Conservation (phyloP, 2,113 vertebrate species). For the Eidolon helvum region DNA sequence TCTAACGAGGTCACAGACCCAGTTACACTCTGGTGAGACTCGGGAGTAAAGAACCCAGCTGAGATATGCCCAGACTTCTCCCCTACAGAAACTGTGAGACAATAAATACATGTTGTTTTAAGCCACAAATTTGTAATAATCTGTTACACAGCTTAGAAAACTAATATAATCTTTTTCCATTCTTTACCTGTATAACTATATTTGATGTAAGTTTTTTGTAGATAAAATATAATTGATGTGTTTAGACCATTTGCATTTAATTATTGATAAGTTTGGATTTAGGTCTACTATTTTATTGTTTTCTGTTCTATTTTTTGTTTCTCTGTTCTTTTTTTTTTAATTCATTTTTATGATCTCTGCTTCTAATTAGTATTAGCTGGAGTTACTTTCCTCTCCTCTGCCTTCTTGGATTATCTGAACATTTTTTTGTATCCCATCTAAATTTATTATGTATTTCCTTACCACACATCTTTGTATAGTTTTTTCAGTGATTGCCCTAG, state of each 20-base stretch:
- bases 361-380: background rate
- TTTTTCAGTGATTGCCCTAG: background rate
- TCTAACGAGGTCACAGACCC: background rate
- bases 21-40: background rate
- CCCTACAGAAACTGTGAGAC: background rate
- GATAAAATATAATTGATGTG: background rate
- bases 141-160: background rate
- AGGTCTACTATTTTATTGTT: background rate
- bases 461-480: background rate
- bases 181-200: background rate
- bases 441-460: background rate
- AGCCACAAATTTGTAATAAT: background rate
- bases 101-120: background rate
- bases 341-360: background rate
- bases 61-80: background rate
- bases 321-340: background rate
- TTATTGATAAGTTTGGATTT: background rate
- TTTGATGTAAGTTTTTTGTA: background rate
- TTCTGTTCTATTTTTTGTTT: background rate
- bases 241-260: background rate
- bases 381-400: background rate
- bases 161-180: background rate
- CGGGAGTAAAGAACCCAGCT: background rate
- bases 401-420: background rate
- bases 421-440: slow-evolving; percentile 8